Conservation (phyloP, 2,888 invertebrate species). For the Caenorhabditis japonica region DNA sequence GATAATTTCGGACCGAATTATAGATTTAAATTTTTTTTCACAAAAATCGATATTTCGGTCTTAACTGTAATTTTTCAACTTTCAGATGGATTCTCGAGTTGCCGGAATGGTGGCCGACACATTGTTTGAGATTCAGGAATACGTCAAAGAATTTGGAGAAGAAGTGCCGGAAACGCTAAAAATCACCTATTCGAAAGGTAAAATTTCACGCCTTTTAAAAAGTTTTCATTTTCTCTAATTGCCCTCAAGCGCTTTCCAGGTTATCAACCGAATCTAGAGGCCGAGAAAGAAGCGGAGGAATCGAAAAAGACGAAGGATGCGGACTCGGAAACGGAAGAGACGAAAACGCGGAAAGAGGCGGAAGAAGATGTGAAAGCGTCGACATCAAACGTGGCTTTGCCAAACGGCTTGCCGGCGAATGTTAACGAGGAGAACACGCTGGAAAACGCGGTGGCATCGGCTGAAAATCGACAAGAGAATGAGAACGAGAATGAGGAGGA, state of each 20-base stretch:
- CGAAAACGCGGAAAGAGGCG: slow-evolving; percentile 1
- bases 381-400: background rate
- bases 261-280: slow-evolving; percentile 16
- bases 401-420: background rate
- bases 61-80: too few species aligned
- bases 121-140: slow-evolving; percentile 73
- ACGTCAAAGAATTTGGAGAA: slow-evolving; percentile 44
- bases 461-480: background rate
- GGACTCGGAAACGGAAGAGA: background rate
- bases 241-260: slow-evolving; percentile 26
- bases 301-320: background rate
- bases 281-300: slow-evolving; percentile 11
- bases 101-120: slow-evolving; percentile 76
- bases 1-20: too few species aligned
- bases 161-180: slow-evolving; percentile 38
- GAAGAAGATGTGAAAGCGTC: background rate
- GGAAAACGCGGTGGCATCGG: background rate
- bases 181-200: slow-evolving; percentile 38
- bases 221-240: background rate
- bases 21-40: slow-evolving; percentile 7
- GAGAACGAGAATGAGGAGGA: slow-evolving; percentile 18
- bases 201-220: background rate
- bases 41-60: too few species aligned
- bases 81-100: slow-evolving; percentile 77
- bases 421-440: background rate